Evolutionary conservation across 2,113 vertebrate genomes (phyloP).

Genomic region (Turdus rufiventris): DNA sequence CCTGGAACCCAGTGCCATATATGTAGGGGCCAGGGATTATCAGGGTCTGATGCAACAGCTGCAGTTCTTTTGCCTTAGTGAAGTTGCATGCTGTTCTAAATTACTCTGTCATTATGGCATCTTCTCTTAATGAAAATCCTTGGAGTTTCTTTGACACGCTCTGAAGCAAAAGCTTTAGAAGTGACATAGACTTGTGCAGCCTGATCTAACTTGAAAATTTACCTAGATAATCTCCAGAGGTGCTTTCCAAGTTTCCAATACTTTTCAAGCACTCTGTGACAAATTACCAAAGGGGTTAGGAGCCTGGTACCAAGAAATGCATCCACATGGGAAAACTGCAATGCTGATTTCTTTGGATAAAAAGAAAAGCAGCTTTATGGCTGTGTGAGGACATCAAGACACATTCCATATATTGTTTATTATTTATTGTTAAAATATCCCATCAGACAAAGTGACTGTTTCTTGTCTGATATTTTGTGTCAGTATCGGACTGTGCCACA

Average conservation of each 20-base stretch:
- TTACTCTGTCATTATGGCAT: background rate
- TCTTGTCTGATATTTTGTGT: background rate
- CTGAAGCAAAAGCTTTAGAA: background rate
- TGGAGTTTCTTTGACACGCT: background rate
- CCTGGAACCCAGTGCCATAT: background rate
- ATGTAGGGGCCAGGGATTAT: background rate
- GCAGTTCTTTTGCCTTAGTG: background rate
- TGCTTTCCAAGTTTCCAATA: background rate
- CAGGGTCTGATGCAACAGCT: background rate
- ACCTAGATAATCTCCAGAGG: background rate
- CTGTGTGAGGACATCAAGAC: background rate
- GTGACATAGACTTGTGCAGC: background rate
- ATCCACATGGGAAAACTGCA: background rate
- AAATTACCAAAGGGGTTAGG: background rate
- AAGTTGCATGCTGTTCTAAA: background rate
- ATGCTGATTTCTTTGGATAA: background rate
- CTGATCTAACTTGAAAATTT: background rate
- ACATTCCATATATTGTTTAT: background rate
- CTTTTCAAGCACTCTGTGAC: background rate
- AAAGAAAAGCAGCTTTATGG: background rate
- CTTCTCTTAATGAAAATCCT: background rate
- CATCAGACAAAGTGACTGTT: background rate
- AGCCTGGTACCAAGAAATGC: background rate
- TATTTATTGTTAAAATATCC: background rate
- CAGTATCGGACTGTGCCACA: background rate